A percentile compares a stretch with the other conserved stretches of the same genome.
phyloP scores from a whole-genome alignment of 1,140 invertebrate species.

The Camponotus floridanus region DNA sequence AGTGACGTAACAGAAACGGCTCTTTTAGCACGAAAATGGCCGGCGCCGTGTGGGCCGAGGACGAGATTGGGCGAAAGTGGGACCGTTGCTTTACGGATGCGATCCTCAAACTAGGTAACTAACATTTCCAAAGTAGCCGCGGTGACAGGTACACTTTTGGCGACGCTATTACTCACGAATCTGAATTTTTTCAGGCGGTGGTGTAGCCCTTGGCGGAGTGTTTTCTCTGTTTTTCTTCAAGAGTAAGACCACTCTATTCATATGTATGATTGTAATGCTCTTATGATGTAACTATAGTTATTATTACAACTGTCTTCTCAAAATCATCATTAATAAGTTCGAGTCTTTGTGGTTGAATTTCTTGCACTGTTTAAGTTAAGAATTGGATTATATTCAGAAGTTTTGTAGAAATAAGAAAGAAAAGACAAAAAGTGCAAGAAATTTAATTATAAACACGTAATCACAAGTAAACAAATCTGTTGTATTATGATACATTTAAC shows the following conservation, averaged over 20 bases:
- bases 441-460: too few relatives aligned
- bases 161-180: not conserved
- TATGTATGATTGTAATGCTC: not conserved
- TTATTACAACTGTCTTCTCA: not conserved
- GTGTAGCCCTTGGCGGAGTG: conserved; percentile 89
- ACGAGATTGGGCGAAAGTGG: conserved; percentile 86
- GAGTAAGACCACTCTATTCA: conserved; percentile 79
- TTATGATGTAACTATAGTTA: conserved; percentile 25
- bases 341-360: too few relatives aligned
- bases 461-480: too few relatives aligned
- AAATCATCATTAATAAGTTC: not conserved
- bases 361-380: too few relatives aligned
- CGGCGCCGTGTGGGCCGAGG: conserved; percentile 80
- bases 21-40: conserved; percentile 80
- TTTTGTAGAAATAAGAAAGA: too few relatives aligned
- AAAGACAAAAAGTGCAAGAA: too few relatives aligned
- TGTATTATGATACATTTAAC: too few relatives aligned
- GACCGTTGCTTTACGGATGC: conserved; percentile 85
- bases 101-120: conserved; percentile 85
- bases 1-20: conserved; percentile 67
- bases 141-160: too few relatives aligned
- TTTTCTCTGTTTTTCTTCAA: conserved; percentile 89
- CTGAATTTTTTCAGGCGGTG: conserved; percentile 87
- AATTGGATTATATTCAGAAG: too few relatives aligned
- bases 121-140: not conserved